Evolutionary conservation across 2,888 invertebrate genomes (phyloP).

Genomic region (Cerceris ruficornis): DNA sequence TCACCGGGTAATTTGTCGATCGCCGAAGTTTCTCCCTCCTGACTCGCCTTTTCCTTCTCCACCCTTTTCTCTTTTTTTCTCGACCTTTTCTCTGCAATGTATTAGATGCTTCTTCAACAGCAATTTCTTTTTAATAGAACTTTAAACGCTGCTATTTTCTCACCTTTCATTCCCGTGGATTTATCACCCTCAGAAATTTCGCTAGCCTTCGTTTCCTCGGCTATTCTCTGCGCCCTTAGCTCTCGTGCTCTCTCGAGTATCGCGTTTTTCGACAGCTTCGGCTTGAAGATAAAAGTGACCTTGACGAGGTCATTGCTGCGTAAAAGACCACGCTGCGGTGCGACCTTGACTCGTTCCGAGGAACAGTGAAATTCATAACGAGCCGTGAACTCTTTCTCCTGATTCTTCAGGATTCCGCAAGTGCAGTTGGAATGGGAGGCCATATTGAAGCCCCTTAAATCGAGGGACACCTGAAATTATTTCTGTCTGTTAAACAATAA

Average conservation of each 20-base stretch:
- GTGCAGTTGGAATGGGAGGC: constrained; percentile 48
- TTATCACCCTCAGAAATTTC: constrained; percentile 1
- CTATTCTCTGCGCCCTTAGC: neutral
- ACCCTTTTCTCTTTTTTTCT: neutral
- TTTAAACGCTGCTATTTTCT: neutral
- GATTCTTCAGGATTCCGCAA: constrained; percentile 43
- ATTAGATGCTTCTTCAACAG: neutral
- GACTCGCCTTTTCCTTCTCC: neutral
- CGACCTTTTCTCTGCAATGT: neutral
- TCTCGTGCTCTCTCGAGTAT: neutral
- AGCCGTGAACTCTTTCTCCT: constrained; percentile 44
- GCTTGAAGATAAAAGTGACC: constrained; percentile 35
- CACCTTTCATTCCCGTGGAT: neutral
- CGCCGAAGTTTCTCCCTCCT: neutral
- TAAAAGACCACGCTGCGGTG: constrained; percentile 23
- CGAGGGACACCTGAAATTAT: constrained; percentile 31
- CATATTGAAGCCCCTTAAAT: constrained; percentile 46
- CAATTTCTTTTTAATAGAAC: neutral
- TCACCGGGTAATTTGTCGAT: constrained; percentile 7
- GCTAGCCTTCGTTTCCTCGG: neutral
- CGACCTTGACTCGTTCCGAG: constrained; percentile 27
- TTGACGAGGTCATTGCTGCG: constrained; percentile 24
- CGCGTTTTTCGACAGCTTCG: constrained; percentile 4
- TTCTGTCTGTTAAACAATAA: neutral
- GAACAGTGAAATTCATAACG: constrained; percentile 42